These are phyloP conservation scores for Lasioglossum malachurum DNA, from an alignment of 2,888 invertebrate genomes.

Conservation along the genomic window DNA sequence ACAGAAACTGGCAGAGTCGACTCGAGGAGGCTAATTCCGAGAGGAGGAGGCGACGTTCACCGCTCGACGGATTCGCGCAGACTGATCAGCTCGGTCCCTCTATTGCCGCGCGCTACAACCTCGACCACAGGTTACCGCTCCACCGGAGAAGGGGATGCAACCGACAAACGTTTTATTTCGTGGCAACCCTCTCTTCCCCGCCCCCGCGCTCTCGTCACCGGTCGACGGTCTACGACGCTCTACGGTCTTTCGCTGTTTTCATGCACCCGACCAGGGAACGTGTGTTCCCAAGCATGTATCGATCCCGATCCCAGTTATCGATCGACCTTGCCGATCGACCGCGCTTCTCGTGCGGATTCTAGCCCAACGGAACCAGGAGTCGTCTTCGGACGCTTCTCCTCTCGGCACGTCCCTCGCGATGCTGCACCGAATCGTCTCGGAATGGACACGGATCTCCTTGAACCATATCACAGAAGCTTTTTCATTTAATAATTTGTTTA, in stretches of 20 bases:
- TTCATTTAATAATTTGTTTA: no score
- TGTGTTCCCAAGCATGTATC: neutral
- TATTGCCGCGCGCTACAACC: constrained; percentile 72
- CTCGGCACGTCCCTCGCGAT: no score
- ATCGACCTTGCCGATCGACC: neutral
- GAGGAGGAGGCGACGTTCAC: constrained; percentile 60
- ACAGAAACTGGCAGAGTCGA: constrained; percentile 13
- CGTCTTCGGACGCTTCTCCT: no score
- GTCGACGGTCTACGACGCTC: neutral
- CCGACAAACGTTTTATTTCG: constrained; percentile 62
- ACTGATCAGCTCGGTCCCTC: constrained; percentile 73
- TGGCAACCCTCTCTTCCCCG: constrained; percentile 21
- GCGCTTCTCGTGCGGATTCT: neutral
- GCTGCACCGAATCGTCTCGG: no score
- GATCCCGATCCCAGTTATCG: constrained; percentile 4
- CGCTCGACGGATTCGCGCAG: constrained; percentile 76
- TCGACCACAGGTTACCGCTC: constrained; percentile 59
- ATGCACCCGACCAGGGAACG: constrained; percentile 4
- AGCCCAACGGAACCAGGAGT: no score
- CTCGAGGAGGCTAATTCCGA: neutral
- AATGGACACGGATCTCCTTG: no score
- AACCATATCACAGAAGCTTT: no score
- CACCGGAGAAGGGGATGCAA: constrained; percentile 67
- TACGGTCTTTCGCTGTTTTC: constrained; percentile 28
- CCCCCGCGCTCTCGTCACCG: neutral